Evolutionary conservation across 2,888 invertebrate species (phyloP), one percentile per base, ranked within the genome.

Genomic region (Atrina japonica): DNA sequence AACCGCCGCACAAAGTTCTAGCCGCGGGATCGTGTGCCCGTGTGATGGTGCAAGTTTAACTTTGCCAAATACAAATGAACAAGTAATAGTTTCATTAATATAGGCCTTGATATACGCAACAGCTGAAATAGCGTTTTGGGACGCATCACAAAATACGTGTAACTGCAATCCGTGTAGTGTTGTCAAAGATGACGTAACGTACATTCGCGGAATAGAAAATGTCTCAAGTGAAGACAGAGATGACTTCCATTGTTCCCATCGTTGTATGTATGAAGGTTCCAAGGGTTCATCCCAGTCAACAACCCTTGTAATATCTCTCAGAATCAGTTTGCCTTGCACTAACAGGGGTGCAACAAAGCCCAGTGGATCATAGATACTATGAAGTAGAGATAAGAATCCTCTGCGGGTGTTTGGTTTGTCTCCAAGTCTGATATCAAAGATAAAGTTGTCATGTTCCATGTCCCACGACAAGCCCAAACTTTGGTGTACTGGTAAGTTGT

Each of bases 1-100:
- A 9, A 79, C 70, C 1, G 75, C 78, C 16, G 75, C 78, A 58
- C 73, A 76, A 5, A 78, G 68, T 58, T 80, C 77, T 1, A 81
- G 65, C 5, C 77, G 27, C 3, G 81, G 78, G 16, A 80, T 78
- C 1, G 77, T 78, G 27, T 74, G 74, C 7, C 69, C 64, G 30
- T 64, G 41, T 6, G 9, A 1, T 0, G 75, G 75, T 40, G 76
- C 72, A 11, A 74, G 50, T 41, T 66, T 74, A 9, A 69, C 30
- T 29, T 76, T 70, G 29, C 68, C 73, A 25, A 55, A 16, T 6
- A 70, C 45, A 55, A 70, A 73, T 14, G n/a, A 35, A 6, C 35
- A 49, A 9, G 16, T 16, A n/a, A 6, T 16, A 7, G 18, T 18
- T 27, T 11, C 21, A 7, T n/a, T n/a, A n/a, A n/a, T n/a, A n/a